Base-by-base conservation (phyloP, 2,113 vertebrate species). In the Aspiorhynchus laticeps region DNA sequence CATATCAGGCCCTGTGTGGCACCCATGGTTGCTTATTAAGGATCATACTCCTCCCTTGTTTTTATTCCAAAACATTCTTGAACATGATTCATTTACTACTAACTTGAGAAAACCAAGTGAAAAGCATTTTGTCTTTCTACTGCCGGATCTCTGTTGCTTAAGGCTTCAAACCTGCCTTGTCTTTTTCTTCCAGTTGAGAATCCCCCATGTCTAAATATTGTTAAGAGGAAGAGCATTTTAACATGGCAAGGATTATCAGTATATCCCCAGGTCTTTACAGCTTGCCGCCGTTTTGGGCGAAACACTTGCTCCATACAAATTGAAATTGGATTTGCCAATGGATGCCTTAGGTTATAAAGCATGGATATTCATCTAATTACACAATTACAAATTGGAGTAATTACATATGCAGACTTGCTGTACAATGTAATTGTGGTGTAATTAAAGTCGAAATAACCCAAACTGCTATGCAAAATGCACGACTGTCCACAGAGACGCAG, bases 341-440 rank as follows among this genome's bases (percentile, higher is more conserved):
- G 92, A 92, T 88, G 95, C 95, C 95, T 95, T 91, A 94, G 94
- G 95, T 95, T 95, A 95, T 93, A 94, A 95, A 95, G 93, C 93
- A 90, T 91, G 93, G 93, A 95, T 95, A 95, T 95, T 94, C 94
- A 94, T 95, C 94, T 95, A 94, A 96, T 95, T 95, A 93, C 93
- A 53, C 91, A 90, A 90, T 93, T 94, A 94, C 94, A 93, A 84
- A 93, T 93, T 92, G 91, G 92, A 92, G 92, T 94, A 94, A 95
- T 95, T 95, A 95, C 94, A 95, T 91, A 93, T 92, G 88, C 90
- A 91, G 92, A 94, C 94, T 94, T 93, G 93, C 93, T 93, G 92
- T 94, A 93, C 93, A 93, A 91, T 94, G 95, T 94, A 95, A 95
- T 95, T 94, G 93, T 91, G 93, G 91, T 93, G 93, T 95, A 94